Conservation (phyloP, 2,888 invertebrate genomes). For the Mythimna albipuncta region DNA sequence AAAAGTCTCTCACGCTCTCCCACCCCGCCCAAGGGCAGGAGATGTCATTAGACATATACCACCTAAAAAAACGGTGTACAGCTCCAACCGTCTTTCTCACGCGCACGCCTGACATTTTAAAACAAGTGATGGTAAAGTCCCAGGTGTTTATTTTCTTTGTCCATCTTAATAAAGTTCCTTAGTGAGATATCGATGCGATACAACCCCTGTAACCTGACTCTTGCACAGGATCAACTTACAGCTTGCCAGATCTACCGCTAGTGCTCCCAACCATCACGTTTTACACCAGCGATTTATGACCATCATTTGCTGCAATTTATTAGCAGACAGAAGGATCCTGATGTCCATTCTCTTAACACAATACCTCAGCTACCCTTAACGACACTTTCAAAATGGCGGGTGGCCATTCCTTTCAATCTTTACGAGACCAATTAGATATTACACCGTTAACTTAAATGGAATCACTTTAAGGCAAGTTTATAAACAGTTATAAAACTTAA, state of each 20-base stretch:
- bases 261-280: background rate
- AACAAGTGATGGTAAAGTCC: too few relatives aligned
- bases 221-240: slow-evolving; percentile 11
- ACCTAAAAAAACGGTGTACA: too few relatives aligned
- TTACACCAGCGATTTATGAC: slow-evolving; percentile 8
- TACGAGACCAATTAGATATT: slow-evolving; percentile 36
- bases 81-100: background rate
- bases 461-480: slow-evolving; percentile 22
- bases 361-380: slow-evolving; percentile 9
- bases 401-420: slow-evolving; percentile 31
- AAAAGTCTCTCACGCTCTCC: too few relatives aligned
- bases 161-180: background rate
- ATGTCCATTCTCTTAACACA: slow-evolving; percentile 12
- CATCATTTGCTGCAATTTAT: slow-evolving; percentile 18
- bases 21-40: too few relatives aligned
- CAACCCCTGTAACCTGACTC: slow-evolving; percentile 5
- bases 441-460: slow-evolving; percentile 30
- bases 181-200: background rate
- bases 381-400: slow-evolving; percentile 40
- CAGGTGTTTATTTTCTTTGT: too few relatives aligned
- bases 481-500: slow-evolving; percentile 43
- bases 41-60: too few relatives aligned
- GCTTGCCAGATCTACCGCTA: slow-evolving; percentile 3
- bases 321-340: background rate
- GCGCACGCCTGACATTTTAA: too few relatives aligned